These are phyloP conservation scores for Cephalopholis sonnerati DNA, from an alignment of 2,113 vertebrate species.

Conservation along the genomic window DNA sequence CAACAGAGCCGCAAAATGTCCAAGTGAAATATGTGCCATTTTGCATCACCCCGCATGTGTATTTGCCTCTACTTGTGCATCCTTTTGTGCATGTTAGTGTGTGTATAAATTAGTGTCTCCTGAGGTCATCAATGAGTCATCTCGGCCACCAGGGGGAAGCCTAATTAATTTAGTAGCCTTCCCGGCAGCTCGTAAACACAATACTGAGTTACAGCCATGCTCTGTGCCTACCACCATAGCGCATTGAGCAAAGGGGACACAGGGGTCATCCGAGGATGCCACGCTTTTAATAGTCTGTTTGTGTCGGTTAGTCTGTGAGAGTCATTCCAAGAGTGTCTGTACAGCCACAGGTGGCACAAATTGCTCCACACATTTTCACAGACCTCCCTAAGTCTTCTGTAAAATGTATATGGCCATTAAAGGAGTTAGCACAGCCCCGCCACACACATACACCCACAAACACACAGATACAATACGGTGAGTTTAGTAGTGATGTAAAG, in stretches of 20 bases:
- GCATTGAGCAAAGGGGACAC: slow-evolving; percentile 29
- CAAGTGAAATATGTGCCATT: slow-evolving; percentile 7
- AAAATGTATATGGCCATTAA: background rate
- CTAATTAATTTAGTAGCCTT: slow-evolving; percentile 75
- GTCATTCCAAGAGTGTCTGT: slow-evolving; percentile 3
- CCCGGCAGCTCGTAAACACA: slow-evolving; percentile 60
- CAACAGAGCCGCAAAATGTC: slow-evolving; percentile 25
- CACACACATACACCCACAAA: background rate
- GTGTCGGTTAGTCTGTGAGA: background rate
- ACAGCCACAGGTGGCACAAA: slow-evolving; percentile 24
- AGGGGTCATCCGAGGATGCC: slow-evolving; percentile 57
- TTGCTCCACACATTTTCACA: slow-evolving; percentile 8
- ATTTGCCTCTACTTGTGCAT: slow-evolving; percentile 8
- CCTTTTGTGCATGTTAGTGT: slow-evolving; percentile 15
- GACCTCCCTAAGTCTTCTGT: slow-evolving; percentile 3
- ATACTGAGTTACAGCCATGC: slow-evolving; percentile 45
- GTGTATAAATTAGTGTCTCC: slow-evolving; percentile 24
- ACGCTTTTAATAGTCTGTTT: slow-evolving; percentile 42
- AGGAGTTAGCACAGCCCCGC: background rate
- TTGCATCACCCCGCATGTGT: background rate
- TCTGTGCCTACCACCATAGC: slow-evolving; percentile 25
- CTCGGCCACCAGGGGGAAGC: slow-evolving; percentile 74
- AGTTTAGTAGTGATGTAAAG: background rate
- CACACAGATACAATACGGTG: background rate
- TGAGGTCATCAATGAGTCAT: slow-evolving; percentile 74